Percentiles rank a stretch among this genome's conserved stretches.
These are phyloP conservation scores for Xenopus tropicalis DNA, from an alignment of 2,113 vertebrate species.

Conservation along the genomic window DNA sequence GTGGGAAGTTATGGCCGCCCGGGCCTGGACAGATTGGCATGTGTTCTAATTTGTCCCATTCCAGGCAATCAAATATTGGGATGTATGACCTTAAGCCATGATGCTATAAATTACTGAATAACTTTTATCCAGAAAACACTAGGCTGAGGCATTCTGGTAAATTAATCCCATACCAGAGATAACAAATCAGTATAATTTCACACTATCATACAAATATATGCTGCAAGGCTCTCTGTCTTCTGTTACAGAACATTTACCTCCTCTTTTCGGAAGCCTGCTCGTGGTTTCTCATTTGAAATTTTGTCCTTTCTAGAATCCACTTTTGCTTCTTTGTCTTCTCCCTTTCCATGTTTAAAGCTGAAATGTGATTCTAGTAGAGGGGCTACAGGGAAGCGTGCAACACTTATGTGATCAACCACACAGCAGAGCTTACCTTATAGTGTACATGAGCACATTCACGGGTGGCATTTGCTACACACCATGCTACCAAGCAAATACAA, in stretches of 20 bases:
- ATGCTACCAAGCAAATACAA: background rate
- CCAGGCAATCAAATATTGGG: too few species aligned
- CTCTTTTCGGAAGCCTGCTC: slow-evolving; percentile 59
- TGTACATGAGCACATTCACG: background rate
- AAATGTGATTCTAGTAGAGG: slow-evolving; percentile 30
- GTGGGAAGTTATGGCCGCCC: too few species aligned
- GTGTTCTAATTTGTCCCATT: too few species aligned
- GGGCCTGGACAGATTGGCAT: too few species aligned
- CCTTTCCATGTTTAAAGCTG: slow-evolving; percentile 61
- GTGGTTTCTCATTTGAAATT: slow-evolving; percentile 60
- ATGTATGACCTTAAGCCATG: too few species aligned
- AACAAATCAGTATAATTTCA: too few species aligned
- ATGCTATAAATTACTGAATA: too few species aligned
- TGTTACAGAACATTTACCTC: slow-evolving; percentile 62
- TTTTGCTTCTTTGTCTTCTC: slow-evolving; percentile 68
- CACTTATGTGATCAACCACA: slow-evolving; percentile 5
- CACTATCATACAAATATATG: too few species aligned
- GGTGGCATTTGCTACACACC: background rate
- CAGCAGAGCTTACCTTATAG: background rate
- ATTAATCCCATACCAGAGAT: too few species aligned
- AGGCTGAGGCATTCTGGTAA: too few species aligned
- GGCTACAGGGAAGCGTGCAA: slow-evolving; percentile 3
- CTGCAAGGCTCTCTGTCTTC: background rate
- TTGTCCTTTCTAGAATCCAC: slow-evolving; percentile 65
- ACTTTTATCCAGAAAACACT: too few species aligned